A percentile compares a stretch with the other conserved stretches of the same genome.
Evolutionary conservation across 2,797 vertebrate genomes (phyloP).

Genomic region (Momotus momota): DNA sequence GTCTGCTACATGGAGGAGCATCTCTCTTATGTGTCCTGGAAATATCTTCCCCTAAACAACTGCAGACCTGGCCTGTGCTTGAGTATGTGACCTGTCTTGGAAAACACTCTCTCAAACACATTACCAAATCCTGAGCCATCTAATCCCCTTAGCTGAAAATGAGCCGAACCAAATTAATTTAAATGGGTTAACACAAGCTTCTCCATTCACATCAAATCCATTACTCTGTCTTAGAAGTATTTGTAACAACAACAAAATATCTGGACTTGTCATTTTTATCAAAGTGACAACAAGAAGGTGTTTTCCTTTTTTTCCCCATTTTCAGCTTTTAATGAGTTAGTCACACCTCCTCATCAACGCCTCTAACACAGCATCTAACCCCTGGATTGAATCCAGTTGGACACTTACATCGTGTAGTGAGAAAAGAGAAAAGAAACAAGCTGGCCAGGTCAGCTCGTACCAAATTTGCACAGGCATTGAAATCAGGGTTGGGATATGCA

Average conservation of each 20-base stretch:
- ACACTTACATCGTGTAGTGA: neutral
- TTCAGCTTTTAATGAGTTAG: slow-evolving; percentile 36
- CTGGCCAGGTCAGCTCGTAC: neutral
- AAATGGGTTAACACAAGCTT: slow-evolving; percentile 30
- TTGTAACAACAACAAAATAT: slow-evolving; percentile 37
- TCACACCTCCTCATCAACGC: neutral
- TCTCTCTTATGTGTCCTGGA: neutral
- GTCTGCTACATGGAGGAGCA: neutral
- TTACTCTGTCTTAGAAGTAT: slow-evolving; percentile 28
- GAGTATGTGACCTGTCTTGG: neutral
- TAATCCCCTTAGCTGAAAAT: slow-evolving; percentile 42
- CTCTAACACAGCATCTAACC: neutral
- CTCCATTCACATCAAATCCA: neutral
- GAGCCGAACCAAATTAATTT: slow-evolving; percentile 39
- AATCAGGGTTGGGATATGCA: neutral
- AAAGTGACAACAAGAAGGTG: slow-evolving; percentile 28
- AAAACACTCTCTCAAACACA: neutral
- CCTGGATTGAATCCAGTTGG: neutral
- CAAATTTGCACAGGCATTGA: neutral
- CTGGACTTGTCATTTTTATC: slow-evolving; percentile 37
- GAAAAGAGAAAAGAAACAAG: neutral
- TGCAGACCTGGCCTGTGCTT: neutral
- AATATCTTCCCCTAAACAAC: neutral
- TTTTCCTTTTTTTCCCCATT: neutral
- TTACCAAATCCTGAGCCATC: slow-evolving; percentile 3